These are phyloP conservation scores for Carcinoscorpius rotundicauda DNA, from an alignment of 1,140 invertebrate genomes.

Conservation along the genomic window DNA sequence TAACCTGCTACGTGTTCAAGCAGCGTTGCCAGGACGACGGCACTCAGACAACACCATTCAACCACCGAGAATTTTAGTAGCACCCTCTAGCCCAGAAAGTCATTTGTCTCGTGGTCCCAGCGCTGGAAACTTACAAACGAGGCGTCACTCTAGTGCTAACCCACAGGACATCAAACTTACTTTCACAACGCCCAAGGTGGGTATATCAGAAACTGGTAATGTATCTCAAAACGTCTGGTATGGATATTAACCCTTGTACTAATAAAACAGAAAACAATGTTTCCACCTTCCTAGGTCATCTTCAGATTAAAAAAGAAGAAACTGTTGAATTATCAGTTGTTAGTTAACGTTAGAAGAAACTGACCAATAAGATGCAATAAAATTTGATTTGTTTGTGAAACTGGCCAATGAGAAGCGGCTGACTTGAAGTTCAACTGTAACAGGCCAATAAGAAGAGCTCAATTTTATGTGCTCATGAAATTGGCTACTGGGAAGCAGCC, in stretches of 20 bases:
- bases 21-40: slow-evolving; percentile 57
- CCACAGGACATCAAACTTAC: slow-evolving; percentile 64
- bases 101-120: slow-evolving; percentile 62
- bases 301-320: background rate
- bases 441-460: too few species aligned
- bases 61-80: slow-evolving; percentile 57
- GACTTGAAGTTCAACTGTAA: too few species aligned
- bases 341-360: background rate
- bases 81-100: slow-evolving; percentile 45
- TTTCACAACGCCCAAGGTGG: slow-evolving; percentile 19
- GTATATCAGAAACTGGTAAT: background rate
- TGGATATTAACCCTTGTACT: background rate
- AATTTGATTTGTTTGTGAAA: too few species aligned
- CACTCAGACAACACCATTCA: slow-evolving; percentile 75
- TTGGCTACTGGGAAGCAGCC: too few species aligned
- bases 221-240: background rate
- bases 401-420: too few species aligned
- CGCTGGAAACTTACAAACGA: slow-evolving; percentile 51
- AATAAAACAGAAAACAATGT: background rate
- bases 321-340: background rate
- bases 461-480: too few species aligned
- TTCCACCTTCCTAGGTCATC: background rate
- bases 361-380: background rate
- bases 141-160: slow-evolving; percentile 80
- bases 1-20: slow-evolving; percentile 71